These are phyloP conservation scores for Ametastegia equiseti DNA, from an alignment of 2,888 invertebrate species.

Conservation along the genomic window DNA sequence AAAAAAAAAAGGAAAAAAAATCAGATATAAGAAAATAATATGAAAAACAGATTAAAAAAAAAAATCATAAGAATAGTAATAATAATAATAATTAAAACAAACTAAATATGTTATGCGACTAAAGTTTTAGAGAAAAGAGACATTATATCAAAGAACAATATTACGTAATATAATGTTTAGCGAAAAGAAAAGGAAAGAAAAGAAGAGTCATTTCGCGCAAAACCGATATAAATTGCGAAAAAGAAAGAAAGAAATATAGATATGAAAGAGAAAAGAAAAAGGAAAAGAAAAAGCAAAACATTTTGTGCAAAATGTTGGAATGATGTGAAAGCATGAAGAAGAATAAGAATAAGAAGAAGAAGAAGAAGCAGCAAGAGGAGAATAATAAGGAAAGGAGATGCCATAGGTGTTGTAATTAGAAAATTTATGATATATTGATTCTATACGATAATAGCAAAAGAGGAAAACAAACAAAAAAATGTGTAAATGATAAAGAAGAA, in stretches of 20 bases:
- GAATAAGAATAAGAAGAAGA: slow-evolving; percentile 52
- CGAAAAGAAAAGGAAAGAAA: too few relatives aligned
- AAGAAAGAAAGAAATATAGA: slow-evolving; percentile 36
- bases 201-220: not conserved
- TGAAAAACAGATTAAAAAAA: slow-evolving; percentile 53
- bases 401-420: slow-evolving; percentile 46
- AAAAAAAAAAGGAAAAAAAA: slow-evolving; percentile 34
- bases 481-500: slow-evolving; percentile 26
- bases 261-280: slow-evolving; percentile 61
- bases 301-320: slow-evolving; percentile 29
- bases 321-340: slow-evolving; percentile 38
- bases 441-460: slow-evolving; percentile 32
- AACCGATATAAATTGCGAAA: not conserved
- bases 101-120: not conserved
- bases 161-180: too few relatives aligned
- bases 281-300: slow-evolving; percentile 53
- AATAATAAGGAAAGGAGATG: slow-evolving; percentile 4
- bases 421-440: slow-evolving; percentile 46
- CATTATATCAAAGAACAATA: slow-evolving; percentile 34
- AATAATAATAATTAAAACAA: slow-evolving; percentile 42
- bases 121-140: slow-evolving; percentile 2
- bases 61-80: slow-evolving; percentile 46
- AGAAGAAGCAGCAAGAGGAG: not conserved
- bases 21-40: slow-evolving; percentile 54
- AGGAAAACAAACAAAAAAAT: not conserved